Conservation (phyloP, 2,888 invertebrate genomes). For the Tetragnatha montana region DNA sequence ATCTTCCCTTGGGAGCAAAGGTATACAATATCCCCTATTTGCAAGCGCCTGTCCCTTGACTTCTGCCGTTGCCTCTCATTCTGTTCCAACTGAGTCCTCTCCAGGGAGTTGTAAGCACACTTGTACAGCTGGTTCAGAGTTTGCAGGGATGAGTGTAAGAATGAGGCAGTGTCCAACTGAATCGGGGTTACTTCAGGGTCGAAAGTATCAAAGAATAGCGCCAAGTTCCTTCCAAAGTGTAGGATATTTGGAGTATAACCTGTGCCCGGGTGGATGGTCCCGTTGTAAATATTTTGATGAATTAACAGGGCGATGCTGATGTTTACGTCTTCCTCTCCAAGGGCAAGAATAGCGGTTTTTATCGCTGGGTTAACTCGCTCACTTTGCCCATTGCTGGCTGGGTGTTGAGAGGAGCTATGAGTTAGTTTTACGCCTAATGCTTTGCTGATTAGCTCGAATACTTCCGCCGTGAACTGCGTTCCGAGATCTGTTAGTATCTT, state of each 20-base stretch:
- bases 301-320: not conserved
- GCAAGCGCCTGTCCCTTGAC: not conserved
- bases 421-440: not conserved
- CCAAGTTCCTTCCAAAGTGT: conserved; percentile 17
- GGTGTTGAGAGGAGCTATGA: not conserved
- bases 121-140: not conserved
- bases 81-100: conserved; percentile 1
- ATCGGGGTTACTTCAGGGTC: not conserved
- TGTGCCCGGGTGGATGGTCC: not conserved
- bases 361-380: not conserved
- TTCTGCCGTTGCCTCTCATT: not conserved
- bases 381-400: not conserved
- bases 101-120: not conserved
- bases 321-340: not conserved
- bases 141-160: not conserved
- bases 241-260: not conserved
- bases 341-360: not conserved
- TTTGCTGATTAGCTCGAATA: not conserved
- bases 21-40: not conserved
- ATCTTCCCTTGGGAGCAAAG: not conserved
- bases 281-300: conserved; percentile 15
- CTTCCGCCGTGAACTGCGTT: not conserved
- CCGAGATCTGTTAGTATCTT: not conserved
- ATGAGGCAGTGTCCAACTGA: not conserved
- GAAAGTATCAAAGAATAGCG: conserved; percentile 9